Evolutionary conservation across 1,140 invertebrate species (phyloP).

Genomic region (Eueides isabella): DNA sequence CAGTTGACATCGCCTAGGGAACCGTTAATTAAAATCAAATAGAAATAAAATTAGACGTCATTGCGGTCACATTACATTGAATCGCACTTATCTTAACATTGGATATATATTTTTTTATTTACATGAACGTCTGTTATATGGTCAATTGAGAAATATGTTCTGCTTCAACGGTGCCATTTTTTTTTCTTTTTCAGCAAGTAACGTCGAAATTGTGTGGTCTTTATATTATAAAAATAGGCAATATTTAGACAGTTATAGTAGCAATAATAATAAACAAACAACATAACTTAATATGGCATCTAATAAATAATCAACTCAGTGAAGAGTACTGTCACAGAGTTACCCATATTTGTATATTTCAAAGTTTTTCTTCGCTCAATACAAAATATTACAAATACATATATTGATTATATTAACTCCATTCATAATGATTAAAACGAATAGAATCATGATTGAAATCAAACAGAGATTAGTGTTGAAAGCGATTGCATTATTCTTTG

Average conservation of each 20-base stretch:
- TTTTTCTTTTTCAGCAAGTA: neutral
- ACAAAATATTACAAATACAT: neutral
- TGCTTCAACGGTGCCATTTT: neutral
- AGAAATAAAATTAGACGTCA: slow-evolving; percentile 62
- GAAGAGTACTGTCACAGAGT: no score
- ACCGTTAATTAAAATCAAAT: slow-evolving; percentile 77
- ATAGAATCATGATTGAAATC: slow-evolving; percentile 16
- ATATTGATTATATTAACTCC: neutral
- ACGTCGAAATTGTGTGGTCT: no score
- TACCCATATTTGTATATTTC: no score
- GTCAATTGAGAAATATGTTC: neutral
- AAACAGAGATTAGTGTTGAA: slow-evolving; percentile 21
- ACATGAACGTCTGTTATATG: neutral
- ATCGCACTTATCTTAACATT: slow-evolving; percentile 4
- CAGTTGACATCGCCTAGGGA: slow-evolving; percentile 22
- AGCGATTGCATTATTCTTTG: slow-evolving; percentile 3
- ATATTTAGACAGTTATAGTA: no score
- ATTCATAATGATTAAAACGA: neutral
- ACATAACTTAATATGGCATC: no score
- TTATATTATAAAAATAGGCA: no score
- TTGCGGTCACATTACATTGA: slow-evolving; percentile 55
- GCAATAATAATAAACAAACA: no score
- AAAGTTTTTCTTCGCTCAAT: neutral
- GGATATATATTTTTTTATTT: slow-evolving; percentile 20
- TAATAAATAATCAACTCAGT: no score